Conservation (phyloP, 2,888 invertebrate genomes). For the Synergus umbraculus region DNA sequence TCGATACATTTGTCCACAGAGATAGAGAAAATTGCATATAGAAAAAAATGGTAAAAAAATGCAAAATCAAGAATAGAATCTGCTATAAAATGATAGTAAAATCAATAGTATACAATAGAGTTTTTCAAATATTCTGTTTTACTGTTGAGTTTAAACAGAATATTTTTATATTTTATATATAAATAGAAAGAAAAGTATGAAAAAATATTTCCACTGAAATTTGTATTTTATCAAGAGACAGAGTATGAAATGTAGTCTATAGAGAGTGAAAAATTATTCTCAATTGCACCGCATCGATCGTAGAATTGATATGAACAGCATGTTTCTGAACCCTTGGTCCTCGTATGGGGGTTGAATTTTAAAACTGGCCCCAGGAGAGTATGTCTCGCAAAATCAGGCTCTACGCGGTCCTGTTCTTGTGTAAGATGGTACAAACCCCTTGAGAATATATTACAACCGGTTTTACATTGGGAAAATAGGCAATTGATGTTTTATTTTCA, state of each 20-base stretch:
- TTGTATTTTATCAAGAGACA: not conserved
- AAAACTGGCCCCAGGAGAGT: conserved; percentile 74
- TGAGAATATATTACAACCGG: conserved; percentile 59
- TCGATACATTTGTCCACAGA: not conserved
- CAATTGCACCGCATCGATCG: conserved; percentile 59
- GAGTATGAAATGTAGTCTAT: not conserved
- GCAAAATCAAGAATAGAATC: no score
- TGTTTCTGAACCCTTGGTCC: conserved; percentile 62
- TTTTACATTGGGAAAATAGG: conserved; percentile 46
- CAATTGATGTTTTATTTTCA: conserved; percentile 45
- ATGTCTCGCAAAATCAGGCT: conserved; percentile 74
- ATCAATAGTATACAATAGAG: no score
- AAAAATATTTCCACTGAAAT: not conserved
- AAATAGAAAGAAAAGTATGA: not conserved
- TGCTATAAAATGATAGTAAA: no score
- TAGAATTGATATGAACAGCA: conserved; percentile 73
- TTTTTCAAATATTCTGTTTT: no score
- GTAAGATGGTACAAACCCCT: conserved; percentile 72
- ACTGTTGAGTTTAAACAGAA: not conserved
- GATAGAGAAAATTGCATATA: not conserved
- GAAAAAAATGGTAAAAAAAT: not conserved
- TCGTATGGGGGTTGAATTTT: conserved; percentile 75
- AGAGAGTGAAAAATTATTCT: not conserved
- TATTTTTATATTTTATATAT: no score
- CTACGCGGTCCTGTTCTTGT: conserved; percentile 71